These are phyloP conservation scores for Platysternon megacephalum DNA, from an alignment of 2,113 vertebrate species.

Conservation along the genomic window DNA sequence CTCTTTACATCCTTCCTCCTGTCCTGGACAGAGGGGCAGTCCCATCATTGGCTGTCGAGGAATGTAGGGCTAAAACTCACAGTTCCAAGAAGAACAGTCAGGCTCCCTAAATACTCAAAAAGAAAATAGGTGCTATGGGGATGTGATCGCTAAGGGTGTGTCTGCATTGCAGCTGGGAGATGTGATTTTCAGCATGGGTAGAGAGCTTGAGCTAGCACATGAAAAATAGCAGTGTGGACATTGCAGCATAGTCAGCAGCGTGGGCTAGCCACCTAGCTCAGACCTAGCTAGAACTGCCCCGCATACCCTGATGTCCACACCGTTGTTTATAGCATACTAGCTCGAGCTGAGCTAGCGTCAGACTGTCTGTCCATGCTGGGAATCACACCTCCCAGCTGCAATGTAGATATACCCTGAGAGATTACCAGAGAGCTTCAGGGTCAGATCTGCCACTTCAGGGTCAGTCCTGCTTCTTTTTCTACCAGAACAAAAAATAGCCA, in stretches of 20 bases:
- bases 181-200: neutral
- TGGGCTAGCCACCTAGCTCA: neutral
- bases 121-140: neutral
- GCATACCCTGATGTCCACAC: neutral
- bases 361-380: too few species aligned
- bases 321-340: neutral
- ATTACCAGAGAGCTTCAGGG: neutral
- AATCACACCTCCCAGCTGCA: neutral
- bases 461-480: neutral
- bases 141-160: neutral
- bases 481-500: neutral
- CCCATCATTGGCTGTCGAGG: neutral
- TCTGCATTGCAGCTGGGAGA: neutral
- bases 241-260: neutral
- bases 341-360: neutral
- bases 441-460: neutral
- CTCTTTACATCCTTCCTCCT: neutral
- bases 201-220: too few species aligned
- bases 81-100: neutral
- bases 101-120: neutral
- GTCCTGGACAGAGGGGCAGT: neutral
- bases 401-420: neutral
- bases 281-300: neutral
- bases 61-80: neutral
- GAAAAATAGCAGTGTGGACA: neutral